A percentile compares a stretch with the other conserved stretches of the same genome.
Evolutionary conservation across 2,113 vertebrate species (phyloP).

Genomic region (Phaethon lepturus): DNA sequence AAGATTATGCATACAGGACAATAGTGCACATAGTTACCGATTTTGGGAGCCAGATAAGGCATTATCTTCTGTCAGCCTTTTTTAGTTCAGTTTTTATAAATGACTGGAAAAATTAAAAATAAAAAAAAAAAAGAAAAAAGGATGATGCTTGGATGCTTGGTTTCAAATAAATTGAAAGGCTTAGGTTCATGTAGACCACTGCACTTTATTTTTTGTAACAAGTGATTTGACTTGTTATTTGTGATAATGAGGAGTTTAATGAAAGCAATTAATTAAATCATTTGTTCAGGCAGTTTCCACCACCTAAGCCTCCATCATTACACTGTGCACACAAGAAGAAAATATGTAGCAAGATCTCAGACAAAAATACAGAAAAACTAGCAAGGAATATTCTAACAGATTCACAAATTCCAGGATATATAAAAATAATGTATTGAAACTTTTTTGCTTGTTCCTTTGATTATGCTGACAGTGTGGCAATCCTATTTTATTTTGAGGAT

Average conservation of each 20-base stretch:
- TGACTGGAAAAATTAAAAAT: background rate
- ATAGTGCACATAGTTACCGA: background rate
- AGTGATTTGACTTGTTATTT: conserved; percentile 26
- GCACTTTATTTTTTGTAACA: background rate
- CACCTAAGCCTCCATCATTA: background rate
- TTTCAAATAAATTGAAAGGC: background rate
- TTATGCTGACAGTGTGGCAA: conserved; percentile 24
- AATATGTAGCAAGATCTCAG: background rate
- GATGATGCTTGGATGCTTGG: background rate
- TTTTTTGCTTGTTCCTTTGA: conserved; percentile 30
- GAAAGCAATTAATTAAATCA: conserved; percentile 65
- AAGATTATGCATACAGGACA: background rate
- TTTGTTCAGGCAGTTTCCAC: conserved; percentile 32
- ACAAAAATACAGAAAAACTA: background rate
- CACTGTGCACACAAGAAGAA: too few species aligned
- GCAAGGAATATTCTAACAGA: background rate
- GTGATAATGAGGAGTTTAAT: conserved; percentile 57
- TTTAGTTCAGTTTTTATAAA: background rate
- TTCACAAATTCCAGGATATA: background rate
- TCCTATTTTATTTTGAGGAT: conserved; percentile 52
- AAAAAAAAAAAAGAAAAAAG: too few species aligned
- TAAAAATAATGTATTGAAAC: background rate
- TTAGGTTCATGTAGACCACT: background rate
- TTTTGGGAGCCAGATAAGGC: background rate
- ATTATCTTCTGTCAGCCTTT: background rate